Evolutionary conservation across 1,140 invertebrate genomes (phyloP), one percentile per base, ranked within the genome.

Genomic region (Heliconius nattereri): DNA sequence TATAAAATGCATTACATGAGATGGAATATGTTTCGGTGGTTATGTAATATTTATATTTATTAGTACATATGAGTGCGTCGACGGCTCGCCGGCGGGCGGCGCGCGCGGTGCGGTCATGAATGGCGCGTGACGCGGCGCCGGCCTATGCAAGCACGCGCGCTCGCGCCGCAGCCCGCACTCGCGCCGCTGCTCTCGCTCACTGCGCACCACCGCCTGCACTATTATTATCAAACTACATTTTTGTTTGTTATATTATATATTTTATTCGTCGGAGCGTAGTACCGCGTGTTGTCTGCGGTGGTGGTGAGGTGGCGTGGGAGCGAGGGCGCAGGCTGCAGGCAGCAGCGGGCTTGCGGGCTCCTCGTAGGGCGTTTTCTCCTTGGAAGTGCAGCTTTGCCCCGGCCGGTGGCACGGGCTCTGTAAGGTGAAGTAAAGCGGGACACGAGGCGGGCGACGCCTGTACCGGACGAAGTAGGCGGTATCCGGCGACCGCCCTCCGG

Each of bases 401-500:
- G 79, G 76, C 71, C 71, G 76, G 80, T 84, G 85, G 83, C 86
- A 87, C 86, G 84, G 85, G 83, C 86, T 86, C 86, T 85, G 85
- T 85, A 86, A 90, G 85, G 87, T 90, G 83, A 87, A 91, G 89
- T 89, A 81, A 87, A 91, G 89, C 89, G 90, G 90, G 87, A 92
- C 88, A 92, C 90, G 90, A 92, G 87, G 87, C 90, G 86, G 88
- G 86, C 87, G 89, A 91, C 91, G 91, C 92, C 90, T 92, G 90
- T 93, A 93, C 91, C 91, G 90, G 91, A 92, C 91, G 90, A 94
- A 91, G 92, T 94, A 92, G 92, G 92, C 91, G 92, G 90, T 89
- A 87, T 91, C 91, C 84, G 89, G 86, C 90, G 91, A 89, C 90
- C 91, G 92, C 92, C 92, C 91, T 92, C 91, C 86, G 88, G 87